Evolutionary conservation across 1,140 invertebrate genomes (phyloP).

Genomic region (Brachionus calyciflorus): DNA sequence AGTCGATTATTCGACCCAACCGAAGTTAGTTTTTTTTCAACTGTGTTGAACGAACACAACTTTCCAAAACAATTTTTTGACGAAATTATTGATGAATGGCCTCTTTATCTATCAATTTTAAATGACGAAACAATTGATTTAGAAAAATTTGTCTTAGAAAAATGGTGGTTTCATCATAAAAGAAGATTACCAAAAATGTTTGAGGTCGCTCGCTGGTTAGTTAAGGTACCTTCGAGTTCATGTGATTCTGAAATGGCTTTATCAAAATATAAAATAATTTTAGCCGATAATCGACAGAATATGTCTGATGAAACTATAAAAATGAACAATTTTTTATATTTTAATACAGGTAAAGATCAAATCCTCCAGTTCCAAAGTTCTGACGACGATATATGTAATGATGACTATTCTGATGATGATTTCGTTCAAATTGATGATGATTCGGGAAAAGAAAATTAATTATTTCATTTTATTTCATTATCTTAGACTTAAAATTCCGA

Average conservation of each 20-base stretch:
- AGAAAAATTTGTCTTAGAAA: background rate
- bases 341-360: too few relatives aligned
- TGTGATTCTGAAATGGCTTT: background rate
- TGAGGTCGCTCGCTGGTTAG: background rate
- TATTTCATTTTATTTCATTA: too few relatives aligned
- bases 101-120: background rate
- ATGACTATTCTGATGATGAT: too few relatives aligned
- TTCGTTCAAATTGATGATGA: too few relatives aligned
- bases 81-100: background rate
- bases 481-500: too few relatives aligned
- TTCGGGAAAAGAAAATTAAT: too few relatives aligned
- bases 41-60: background rate
- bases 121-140: background rate
- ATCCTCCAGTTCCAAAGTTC: too few relatives aligned
- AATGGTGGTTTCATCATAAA: constrained; percentile 1
- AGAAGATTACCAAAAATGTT: background rate
- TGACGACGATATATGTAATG: too few relatives aligned
- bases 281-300: background rate
- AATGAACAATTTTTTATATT: background rate
- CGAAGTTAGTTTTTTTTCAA: background rate
- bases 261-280: constrained; percentile 2
- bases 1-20: background rate
- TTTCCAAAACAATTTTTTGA: background rate
- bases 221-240: background rate
- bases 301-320: background rate